Conservation (phyloP, 2,888 invertebrate species). For the Eupithecia vulgata region DNA sequence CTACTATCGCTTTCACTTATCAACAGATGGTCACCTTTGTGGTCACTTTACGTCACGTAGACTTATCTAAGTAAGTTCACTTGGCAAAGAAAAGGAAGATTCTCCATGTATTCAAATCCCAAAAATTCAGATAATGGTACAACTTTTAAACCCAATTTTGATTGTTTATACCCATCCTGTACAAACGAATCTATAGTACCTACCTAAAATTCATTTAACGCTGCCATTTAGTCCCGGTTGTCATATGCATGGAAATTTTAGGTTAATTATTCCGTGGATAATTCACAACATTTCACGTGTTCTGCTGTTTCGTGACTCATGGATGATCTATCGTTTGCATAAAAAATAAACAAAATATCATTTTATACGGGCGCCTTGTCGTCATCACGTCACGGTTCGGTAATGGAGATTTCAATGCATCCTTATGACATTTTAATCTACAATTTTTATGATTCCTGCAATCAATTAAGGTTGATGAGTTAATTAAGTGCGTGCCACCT, state of each 20-base stretch:
- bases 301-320: not conserved
- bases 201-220: too few species aligned
- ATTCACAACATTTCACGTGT: not conserved
- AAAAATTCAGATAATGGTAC: too few species aligned
- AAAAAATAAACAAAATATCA: not conserved
- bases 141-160: too few species aligned
- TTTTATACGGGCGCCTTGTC: not conserved
- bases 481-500: not conserved
- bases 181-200: too few species aligned
- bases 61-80: not conserved
- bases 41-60: not conserved
- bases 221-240: too few species aligned
- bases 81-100: not conserved
- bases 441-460: not conserved
- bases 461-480: constrained; percentile 3
- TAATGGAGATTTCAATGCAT: constrained; percentile 1
- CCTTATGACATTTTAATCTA: constrained; percentile 6
- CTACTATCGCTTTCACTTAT: constrained; percentile 1
- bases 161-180: too few species aligned
- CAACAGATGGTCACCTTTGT: not conserved
- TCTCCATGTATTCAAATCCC: not conserved
- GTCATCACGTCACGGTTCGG: not conserved
- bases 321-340: not conserved
- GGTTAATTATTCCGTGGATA: not conserved
- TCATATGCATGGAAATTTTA: not conserved